Conservation (phyloP, 2,113 vertebrate species). For the western clawed frog (Xenopus tropicalis) region DNA sequence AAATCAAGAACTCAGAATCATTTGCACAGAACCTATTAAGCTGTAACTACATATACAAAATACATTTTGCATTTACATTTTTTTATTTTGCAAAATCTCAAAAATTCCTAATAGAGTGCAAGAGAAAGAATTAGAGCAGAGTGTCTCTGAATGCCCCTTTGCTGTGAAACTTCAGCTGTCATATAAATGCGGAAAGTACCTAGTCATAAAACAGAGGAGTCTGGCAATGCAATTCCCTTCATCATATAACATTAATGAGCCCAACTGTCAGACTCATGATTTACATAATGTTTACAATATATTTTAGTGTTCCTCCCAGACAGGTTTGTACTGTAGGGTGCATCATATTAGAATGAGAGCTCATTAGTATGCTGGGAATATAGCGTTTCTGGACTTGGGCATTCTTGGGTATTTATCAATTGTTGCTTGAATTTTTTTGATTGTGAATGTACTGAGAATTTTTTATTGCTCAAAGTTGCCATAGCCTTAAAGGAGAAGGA, state of each 20-base stretch:
- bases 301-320: background rate
- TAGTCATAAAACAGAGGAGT: conserved; percentile 40
- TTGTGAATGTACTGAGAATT: too few relatives aligned
- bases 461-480: too few relatives aligned
- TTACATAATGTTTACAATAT: conserved; percentile 41
- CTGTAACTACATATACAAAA: too few relatives aligned
- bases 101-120: too few relatives aligned
- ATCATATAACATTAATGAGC: conserved; percentile 43
- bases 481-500: too few relatives aligned
- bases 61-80: too few relatives aligned
- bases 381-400: too few relatives aligned
- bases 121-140: background rate
- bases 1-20: too few relatives aligned
- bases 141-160: conserved; percentile 33
- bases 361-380: background rate
- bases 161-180: conserved; percentile 41
- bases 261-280: conserved; percentile 33
- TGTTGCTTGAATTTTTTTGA: too few relatives aligned
- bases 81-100: too few relatives aligned
- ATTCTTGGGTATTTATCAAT: too few relatives aligned
- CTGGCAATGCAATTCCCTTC: conserved; percentile 21
- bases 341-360: background rate
- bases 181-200: conserved; percentile 37
- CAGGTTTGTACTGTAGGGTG: background rate
- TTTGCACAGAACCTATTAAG: too few relatives aligned